These are phyloP conservation scores for Drosophila pectinifera DNA, from an alignment of 1,140 invertebrate genomes.

Conservation along the genomic window DNA sequence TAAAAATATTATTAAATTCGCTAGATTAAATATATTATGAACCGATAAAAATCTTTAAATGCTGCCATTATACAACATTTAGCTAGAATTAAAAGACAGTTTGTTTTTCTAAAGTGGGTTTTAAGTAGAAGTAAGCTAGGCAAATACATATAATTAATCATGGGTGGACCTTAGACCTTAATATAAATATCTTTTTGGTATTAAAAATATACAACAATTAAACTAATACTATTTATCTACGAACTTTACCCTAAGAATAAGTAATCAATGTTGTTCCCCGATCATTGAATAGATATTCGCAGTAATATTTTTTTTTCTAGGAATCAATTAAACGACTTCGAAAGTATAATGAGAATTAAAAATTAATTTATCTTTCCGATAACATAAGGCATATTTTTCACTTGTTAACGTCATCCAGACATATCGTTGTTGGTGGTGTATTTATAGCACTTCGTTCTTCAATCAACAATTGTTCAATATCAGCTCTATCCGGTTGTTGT, in stretches of 20 bases:
- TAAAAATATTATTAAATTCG: too few relatives aligned
- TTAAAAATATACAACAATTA: background rate
- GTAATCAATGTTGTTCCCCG: background rate
- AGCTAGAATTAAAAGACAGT: too few relatives aligned
- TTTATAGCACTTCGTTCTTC: conserved; percentile 14
- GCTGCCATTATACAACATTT: too few relatives aligned
- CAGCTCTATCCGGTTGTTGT: conserved; percentile 14
- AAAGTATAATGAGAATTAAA: background rate
- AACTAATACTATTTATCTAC: background rate
- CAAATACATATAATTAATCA: background rate
- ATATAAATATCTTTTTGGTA: background rate
- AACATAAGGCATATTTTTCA: conserved; percentile 1
- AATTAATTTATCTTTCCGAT: conserved; percentile 20
- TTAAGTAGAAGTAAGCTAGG: background rate
- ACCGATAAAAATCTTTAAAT: too few relatives aligned
- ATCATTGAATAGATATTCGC: too few relatives aligned
- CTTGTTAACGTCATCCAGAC: conserved; percentile 15
- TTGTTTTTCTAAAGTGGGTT: background rate
- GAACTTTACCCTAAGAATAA: too few relatives aligned
- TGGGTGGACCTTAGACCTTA: background rate
- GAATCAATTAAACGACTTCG: conserved; percentile 7
- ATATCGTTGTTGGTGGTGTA: background rate
- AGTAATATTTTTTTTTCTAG: conserved; percentile 1
- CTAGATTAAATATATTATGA: too few relatives aligned
- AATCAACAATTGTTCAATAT: conserved; percentile 8